Evolutionary conservation across 2,113 vertebrate genomes (phyloP), one percentile per base, ranked within the genome.

Genomic region (Corydoras maculifer): DNA sequence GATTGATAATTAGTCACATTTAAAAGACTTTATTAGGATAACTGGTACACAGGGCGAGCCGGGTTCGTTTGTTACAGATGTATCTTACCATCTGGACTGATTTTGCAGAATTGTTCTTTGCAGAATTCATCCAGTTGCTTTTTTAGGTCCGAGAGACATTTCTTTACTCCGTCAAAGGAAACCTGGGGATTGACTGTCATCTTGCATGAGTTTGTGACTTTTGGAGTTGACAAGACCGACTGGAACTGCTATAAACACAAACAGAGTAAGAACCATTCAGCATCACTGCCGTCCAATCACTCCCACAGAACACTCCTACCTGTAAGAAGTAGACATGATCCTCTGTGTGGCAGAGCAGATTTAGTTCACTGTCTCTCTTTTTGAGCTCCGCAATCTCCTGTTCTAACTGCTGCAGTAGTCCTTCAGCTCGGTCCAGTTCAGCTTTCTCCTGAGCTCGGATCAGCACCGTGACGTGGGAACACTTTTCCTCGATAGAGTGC

Each of bases 241-340:
- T 35, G 58, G 49, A 73, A 73, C 4, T 10, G 60, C 64, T 73
- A 13, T 18, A 48, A 11, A 31, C 9, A 58, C 30, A 58, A 68
- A 18, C 13, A 14, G 60, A 49, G 29, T 13, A 18, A 59, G 5
- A 49, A 63, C n/a, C 25, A 71, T 9, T 43, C 35, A 43, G 35
- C 35, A 13, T 50, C 13, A 55, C 12, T 30, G 5, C 4, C 58
- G 32, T 31, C 10, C 2, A 50, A 58, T 31, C 12, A 72, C 9
- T 6, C 13, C 13, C 0, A 53, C 51, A 53, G 13, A 53, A 53
- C 51, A 53, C 6, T 18, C 14, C 2, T 60, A 87, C 83, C 82
- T 81, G 65, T 12, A 87, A 48, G 58, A 86, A 86, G 35, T 81
- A 29, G 48, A 84, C 18, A 30, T 83, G 78, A 65, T 86, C 71